Percentiles rank a stretch among this genome's conserved stretches.
Evolutionary conservation across 2,888 invertebrate genomes (phyloP).

Genomic region (Limnephilus auricula): DNA sequence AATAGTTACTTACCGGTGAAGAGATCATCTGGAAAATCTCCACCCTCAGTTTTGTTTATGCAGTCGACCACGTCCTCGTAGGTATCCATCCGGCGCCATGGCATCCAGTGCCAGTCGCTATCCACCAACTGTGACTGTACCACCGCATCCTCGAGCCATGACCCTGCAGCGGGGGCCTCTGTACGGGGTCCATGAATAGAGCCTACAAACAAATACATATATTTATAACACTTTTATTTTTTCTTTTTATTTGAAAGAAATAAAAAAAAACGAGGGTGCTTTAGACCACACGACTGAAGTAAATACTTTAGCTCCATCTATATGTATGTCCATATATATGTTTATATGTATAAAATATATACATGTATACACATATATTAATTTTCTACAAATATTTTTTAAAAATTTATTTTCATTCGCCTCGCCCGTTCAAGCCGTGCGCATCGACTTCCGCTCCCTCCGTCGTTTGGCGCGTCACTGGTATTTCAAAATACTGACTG

Average conservation of each 20-base stretch:
- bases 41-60: not conserved
- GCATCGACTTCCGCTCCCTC: too few relatives aligned
- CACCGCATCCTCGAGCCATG: not conserved
- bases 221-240: not conserved
- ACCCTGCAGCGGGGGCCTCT: not conserved
- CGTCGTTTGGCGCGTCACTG: too few relatives aligned
- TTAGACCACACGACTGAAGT: too few relatives aligned
- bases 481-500: too few relatives aligned
- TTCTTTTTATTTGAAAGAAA: not conserved
- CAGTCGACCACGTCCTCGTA: not conserved
- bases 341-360: too few relatives aligned
- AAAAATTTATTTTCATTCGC: too few relatives aligned
- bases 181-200: not conserved
- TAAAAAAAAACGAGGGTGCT: too few relatives aligned
- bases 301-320: too few relatives aligned
- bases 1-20: slow-evolving; percentile 71
- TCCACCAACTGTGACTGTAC: not conserved
- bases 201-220: slow-evolving; percentile 5
- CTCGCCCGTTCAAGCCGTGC: too few relatives aligned
- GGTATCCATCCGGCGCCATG: not conserved
- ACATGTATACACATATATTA: too few relatives aligned
- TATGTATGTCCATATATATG: too few relatives aligned
- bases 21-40: slow-evolving; percentile 76
- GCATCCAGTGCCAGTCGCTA: not conserved
- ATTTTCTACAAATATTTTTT: too few relatives aligned